Percentiles rank a stretch among this genome's conserved stretches.
Evolutionary conservation across 1,140 invertebrate genomes (phyloP).

Genomic region (Chironomus striatipennis): DNA sequence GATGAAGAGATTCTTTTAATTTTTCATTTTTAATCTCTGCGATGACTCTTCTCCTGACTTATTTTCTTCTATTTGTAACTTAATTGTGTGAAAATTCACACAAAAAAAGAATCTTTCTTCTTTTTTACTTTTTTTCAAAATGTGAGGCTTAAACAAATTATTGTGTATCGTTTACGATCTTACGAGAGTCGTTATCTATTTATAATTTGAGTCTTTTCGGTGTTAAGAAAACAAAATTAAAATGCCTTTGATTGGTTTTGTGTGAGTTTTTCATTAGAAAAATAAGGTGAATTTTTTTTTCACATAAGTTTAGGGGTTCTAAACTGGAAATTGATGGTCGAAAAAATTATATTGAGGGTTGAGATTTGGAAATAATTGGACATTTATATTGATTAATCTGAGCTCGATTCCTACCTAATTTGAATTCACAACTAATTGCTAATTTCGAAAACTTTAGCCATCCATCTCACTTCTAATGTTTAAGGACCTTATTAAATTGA

Average conservation of each 20-base stretch:
- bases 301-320: too few species aligned
- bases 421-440: too few species aligned
- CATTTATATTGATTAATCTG: too few species aligned
- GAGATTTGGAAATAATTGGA: too few species aligned
- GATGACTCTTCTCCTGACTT: neutral
- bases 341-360: too few species aligned
- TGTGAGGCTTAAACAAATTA: slow-evolving; percentile 6
- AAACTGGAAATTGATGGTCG: too few species aligned
- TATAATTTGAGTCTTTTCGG: neutral
- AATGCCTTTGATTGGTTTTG: neutral
- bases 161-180: slow-evolving; percentile 7
- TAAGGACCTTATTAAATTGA: too few species aligned
- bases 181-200: neutral
- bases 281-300: neutral
- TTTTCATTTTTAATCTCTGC: neutral
- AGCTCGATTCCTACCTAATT: too few species aligned
- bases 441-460: too few species aligned
- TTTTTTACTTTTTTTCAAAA: neutral
- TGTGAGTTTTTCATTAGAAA: neutral
- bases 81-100: slow-evolving; percentile 7
- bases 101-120: neutral
- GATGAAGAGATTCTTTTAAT: neutral
- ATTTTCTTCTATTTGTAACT: neutral
- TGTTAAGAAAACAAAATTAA: neutral
- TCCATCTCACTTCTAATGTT: too few species aligned